These are phyloP conservation scores for Pseudanteris insignis DNA, from an alignment of 2,888 invertebrate genomes.

Conservation along the genomic window DNA sequence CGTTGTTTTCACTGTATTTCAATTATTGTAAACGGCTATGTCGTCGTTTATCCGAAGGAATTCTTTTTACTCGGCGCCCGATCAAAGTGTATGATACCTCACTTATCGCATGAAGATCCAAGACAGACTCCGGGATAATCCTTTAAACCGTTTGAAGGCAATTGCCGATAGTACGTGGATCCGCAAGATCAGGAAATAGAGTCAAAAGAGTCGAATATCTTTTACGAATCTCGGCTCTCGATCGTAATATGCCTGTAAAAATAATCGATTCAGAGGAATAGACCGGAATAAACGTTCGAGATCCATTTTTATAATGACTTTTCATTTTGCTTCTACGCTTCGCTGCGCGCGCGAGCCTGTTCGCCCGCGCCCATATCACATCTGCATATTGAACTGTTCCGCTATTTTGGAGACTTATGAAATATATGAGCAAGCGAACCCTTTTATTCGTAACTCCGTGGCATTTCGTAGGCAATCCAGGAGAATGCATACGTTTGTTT, in stretches of 20 bases:
- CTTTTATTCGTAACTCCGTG: not conserved
- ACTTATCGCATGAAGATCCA: conserved; percentile 12
- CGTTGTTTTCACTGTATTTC: conserved; percentile 4
- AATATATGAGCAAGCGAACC: conserved; percentile 1
- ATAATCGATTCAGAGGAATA: conserved; percentile 15
- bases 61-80: conserved; percentile 12
- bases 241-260: conserved; percentile 7
- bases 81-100: conserved; percentile 18
- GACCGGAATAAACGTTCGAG: conserved; percentile 7
- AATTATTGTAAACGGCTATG: conserved; percentile 12
- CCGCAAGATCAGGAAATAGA: conserved; percentile 5
- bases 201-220: conserved; percentile 15
- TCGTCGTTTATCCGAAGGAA: conserved; percentile 8
- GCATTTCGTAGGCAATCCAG: too few species aligned
- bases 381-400: conserved; percentile 13
- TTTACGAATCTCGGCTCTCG: not conserved
- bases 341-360: too few species aligned
- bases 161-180: conserved; percentile 11
- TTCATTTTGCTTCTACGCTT: not conserved
- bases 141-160: conserved; percentile 23
- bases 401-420: conserved; percentile 10
- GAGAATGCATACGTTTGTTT: too few species aligned
- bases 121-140: conserved; percentile 21
- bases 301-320: conserved; percentile 19
- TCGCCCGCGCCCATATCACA: not conserved